Percentiles rank a stretch among this genome's conserved stretches.
Conservation (phyloP, 2,888 invertebrate genomes). For the Drosophila neonasuta region DNA sequence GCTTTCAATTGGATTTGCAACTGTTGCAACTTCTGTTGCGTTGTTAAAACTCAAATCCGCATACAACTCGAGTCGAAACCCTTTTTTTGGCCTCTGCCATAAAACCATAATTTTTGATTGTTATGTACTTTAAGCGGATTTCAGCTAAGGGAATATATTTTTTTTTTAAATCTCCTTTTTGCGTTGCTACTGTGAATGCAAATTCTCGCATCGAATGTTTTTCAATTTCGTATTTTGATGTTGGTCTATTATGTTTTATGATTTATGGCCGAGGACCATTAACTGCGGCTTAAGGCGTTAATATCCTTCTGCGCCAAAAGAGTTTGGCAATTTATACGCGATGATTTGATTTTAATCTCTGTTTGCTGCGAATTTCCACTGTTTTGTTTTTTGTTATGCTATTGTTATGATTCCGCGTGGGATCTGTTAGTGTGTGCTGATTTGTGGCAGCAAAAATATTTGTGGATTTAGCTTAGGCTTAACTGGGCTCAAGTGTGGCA, state of each 20-base stretch:
- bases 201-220: constrained; percentile 43
- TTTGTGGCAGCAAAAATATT: constrained; percentile 35
- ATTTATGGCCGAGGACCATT: constrained; percentile 61
- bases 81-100: constrained; percentile 27
- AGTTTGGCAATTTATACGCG: constrained; percentile 60
- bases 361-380: constrained; percentile 29
- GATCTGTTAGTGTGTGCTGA: constrained; percentile 49
- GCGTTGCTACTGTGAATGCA: constrained; percentile 23
- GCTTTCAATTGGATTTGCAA: constrained; percentile 65
- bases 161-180: constrained; percentile 4
- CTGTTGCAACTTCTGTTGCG: constrained; percentile 63
- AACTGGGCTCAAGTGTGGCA: neutral
- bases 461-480: constrained; percentile 17
- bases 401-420: constrained; percentile 31
- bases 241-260: constrained; percentile 55
- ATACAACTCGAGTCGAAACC: constrained; percentile 9
- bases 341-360: constrained; percentile 70
- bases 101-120: constrained; percentile 72
- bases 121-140: constrained; percentile 68
- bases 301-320: constrained; percentile 56
- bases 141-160: constrained; percentile 4
- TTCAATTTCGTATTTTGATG: constrained; percentile 54
- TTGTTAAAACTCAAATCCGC: constrained; percentile 9
- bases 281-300: constrained; percentile 67
- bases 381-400: constrained; percentile 22